A percentile compares a stretch with the other conserved stretches of the same genome.
Conservation (phyloP, 1,140 invertebrate species). For the Camponotus vicinus region DNA sequence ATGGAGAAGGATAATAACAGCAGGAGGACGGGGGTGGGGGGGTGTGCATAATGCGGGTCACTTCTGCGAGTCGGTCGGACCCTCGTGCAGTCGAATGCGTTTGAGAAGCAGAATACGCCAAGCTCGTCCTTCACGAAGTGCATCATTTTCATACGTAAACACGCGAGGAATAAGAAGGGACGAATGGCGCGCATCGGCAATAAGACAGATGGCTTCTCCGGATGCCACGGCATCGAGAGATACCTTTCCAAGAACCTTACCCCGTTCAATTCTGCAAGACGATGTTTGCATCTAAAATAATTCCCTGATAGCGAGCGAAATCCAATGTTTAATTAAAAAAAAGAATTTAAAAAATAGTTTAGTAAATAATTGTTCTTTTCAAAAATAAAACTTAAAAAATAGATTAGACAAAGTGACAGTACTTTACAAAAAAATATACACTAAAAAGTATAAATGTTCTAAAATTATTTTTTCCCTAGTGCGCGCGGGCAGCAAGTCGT, state of each 20-base stretch:
- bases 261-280: constrained; percentile 36
- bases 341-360: too few species aligned
- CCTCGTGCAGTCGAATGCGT: constrained; percentile 35
- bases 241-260: constrained; percentile 1
- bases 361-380: too few species aligned
- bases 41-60: constrained; percentile 59
- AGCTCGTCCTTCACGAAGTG: constrained; percentile 48
- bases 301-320: constrained; percentile 37
- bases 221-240: neutral
- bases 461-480: too few species aligned
- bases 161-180: constrained; percentile 63
- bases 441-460: too few species aligned
- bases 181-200: constrained; percentile 51
- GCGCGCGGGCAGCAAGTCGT: too few species aligned
- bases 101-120: constrained; percentile 43
- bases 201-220: constrained; percentile 66
- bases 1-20: constrained; percentile 62
- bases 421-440: too few species aligned
- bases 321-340: constrained; percentile 22
- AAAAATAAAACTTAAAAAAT: too few species aligned
- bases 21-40: neutral
- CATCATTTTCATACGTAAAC: constrained; percentile 77
- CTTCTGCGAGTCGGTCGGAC: constrained; percentile 65
- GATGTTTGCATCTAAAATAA: constrained; percentile 59
- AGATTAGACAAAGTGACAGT: too few species aligned